Percentiles rank a stretch among this genome's conserved stretches.
phyloP scores from a whole-genome alignment of 1,140 invertebrate genomes.

The Nixonia krombeini region DNA sequence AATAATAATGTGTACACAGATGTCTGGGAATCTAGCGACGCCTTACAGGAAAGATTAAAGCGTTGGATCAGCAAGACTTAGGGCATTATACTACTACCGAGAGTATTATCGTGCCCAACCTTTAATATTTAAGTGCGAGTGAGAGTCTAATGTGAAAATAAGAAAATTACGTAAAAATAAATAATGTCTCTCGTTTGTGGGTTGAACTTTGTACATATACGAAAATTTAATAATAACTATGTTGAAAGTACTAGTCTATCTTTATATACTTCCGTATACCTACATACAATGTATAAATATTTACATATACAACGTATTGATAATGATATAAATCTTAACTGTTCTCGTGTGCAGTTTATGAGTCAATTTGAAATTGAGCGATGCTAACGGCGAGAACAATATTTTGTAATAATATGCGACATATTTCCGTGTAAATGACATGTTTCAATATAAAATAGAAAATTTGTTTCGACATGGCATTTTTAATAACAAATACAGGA shows the following conservation, averaged over 20 bases:
- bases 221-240: conserved; percentile 68
- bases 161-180: conserved; percentile 28
- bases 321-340: conserved; percentile 33
- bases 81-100: conserved; percentile 72
- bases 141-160: conserved; percentile 63
- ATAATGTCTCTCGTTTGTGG: conserved; percentile 69
- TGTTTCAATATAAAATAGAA: neutral
- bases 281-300: conserved; percentile 50
- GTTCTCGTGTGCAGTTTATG: conserved; percentile 40
- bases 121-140: conserved; percentile 72
- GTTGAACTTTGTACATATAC: conserved; percentile 70
- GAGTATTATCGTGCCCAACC: conserved; percentile 72
- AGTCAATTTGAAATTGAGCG: conserved; percentile 33
- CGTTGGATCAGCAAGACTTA: conserved; percentile 72
- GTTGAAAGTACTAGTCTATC: conserved; percentile 72
- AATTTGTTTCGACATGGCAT: conserved; percentile 13
- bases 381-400: conserved; percentile 38
- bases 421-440: conserved; percentile 25
- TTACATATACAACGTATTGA: conserved; percentile 38
- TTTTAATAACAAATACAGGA: neutral
- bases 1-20: conserved; percentile 46
- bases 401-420: conserved; percentile 46
- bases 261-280: conserved; percentile 65
- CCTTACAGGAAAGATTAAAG: conserved; percentile 63
- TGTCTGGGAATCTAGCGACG: conserved; percentile 64